Percentiles rank a stretch among this genome's conserved stretches.
phyloP scores from a whole-genome alignment of 2,113 vertebrate species.

The Halcyon senegalensis region DNA sequence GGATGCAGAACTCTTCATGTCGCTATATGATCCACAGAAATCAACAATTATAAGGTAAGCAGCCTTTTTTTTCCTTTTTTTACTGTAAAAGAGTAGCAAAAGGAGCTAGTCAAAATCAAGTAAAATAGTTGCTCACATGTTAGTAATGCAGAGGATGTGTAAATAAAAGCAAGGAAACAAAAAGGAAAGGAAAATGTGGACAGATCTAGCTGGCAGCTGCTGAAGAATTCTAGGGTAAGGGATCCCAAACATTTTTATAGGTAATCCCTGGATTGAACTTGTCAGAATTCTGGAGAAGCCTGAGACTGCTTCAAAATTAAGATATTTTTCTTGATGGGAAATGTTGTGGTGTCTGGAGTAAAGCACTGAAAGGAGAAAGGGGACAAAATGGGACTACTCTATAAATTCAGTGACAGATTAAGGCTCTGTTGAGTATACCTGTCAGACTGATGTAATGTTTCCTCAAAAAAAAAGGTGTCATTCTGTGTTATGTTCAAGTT shows the following conservation, averaged over 20 bases:
- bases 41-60: conserved; percentile 88
- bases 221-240: background rate
- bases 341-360: background rate
- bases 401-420: background rate
- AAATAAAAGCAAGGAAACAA: background rate
- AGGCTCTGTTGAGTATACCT: background rate
- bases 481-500: background rate
- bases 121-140: background rate
- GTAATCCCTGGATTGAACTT: background rate
- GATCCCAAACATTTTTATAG: background rate
- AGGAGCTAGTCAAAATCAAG: background rate
- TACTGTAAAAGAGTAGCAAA: background rate
- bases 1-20: conserved; percentile 97
- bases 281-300: background rate
- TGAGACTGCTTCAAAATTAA: background rate
- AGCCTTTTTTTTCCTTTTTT: background rate
- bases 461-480: background rate
- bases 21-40: conserved; percentile 92
- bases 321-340: background rate
- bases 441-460: background rate
- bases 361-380: background rate
- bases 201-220: background rate
- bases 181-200: background rate
- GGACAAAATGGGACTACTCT: background rate
- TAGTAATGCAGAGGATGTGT: background rate